A percentile compares a stretch with the other conserved stretches of the same genome.
phyloP scores from a whole-genome alignment of 2,797 vertebrate species.

The Ptychobarbus kaznakovi region DNA sequence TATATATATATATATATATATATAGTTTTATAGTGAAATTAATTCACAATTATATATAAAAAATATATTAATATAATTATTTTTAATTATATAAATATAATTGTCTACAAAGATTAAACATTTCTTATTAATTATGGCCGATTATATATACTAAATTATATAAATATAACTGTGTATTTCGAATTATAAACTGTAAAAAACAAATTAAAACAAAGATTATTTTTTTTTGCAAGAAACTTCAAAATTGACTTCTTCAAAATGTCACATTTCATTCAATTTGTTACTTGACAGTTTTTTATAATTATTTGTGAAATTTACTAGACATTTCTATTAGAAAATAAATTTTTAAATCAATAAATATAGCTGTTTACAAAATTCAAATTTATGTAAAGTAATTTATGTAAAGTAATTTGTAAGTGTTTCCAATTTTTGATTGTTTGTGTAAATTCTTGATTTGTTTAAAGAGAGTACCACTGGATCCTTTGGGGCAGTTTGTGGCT shows the following conservation, averaged over 20 bases:
- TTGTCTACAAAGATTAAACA: neutral
- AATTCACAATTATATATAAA: neutral
- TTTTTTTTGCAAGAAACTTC: neutral
- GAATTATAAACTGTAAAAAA: neutral
- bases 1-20: neutral
- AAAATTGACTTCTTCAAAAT: neutral
- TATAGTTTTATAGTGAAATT: neutral
- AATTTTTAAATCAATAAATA: neutral
- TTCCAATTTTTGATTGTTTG: neutral
- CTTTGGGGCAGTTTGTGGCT: constrained; percentile 86
- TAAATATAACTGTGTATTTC: neutral
- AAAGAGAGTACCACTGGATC: constrained; percentile 77
- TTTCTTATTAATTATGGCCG: neutral
- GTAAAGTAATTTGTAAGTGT: neutral
- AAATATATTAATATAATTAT: too few relatives aligned
- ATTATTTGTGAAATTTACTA: neutral
- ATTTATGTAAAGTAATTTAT: too few relatives aligned
- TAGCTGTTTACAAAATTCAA: neutral
- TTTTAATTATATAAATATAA: neutral
- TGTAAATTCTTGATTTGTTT: neutral
- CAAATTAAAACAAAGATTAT: too few relatives aligned
- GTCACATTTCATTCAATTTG: neutral
- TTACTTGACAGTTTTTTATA: neutral
- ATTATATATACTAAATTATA: neutral
- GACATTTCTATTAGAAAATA: neutral